Percentiles rank a stretch among this genome's conserved stretches.
phyloP scores from a whole-genome alignment of 2,888 invertebrate species.

The Lasius fuliginosus region DNA sequence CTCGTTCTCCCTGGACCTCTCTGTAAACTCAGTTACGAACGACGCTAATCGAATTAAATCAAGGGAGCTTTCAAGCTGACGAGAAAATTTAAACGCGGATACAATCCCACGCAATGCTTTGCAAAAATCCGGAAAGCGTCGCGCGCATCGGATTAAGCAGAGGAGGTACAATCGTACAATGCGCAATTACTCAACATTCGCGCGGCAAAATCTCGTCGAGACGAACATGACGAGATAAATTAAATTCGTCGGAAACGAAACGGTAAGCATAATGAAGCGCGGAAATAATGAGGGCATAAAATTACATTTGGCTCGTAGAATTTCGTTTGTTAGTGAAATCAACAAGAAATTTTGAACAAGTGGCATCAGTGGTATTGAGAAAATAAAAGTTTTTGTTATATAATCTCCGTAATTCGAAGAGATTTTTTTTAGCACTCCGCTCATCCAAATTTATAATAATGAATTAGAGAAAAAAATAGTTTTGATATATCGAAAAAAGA shows the following conservation, averaged over 20 bases:
- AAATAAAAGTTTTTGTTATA: neutral
- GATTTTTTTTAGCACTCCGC: neutral
- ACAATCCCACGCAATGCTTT: conserved; percentile 25
- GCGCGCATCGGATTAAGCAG: conserved; percentile 10
- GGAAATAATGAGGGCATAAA: neutral
- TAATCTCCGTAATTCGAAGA: neutral
- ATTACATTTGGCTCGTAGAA: neutral
- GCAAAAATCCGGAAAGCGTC: conserved; percentile 41
- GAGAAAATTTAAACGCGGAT: conserved; percentile 47
- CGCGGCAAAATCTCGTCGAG: conserved; percentile 26
- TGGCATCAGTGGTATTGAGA: neutral
- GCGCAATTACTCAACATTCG: conserved; percentile 39
- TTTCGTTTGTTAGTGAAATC: neutral
- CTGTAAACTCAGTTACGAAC: conserved; percentile 54
- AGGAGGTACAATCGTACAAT: conserved; percentile 18
- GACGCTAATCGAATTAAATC: conserved; percentile 57
- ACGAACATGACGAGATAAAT: neutral
- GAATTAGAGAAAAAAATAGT: neutral
- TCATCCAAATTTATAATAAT: neutral
- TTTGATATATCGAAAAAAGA: neutral
- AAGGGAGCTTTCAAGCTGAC: conserved; percentile 46
- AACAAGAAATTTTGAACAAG: neutral
- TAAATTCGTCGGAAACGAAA: conserved; percentile 30
- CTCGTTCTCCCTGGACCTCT: neutral
- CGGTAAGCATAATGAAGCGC: conserved; percentile 16